Conservation (phyloP, 2,888 invertebrate genomes). For the Ophonus ardosiacus region DNA sequence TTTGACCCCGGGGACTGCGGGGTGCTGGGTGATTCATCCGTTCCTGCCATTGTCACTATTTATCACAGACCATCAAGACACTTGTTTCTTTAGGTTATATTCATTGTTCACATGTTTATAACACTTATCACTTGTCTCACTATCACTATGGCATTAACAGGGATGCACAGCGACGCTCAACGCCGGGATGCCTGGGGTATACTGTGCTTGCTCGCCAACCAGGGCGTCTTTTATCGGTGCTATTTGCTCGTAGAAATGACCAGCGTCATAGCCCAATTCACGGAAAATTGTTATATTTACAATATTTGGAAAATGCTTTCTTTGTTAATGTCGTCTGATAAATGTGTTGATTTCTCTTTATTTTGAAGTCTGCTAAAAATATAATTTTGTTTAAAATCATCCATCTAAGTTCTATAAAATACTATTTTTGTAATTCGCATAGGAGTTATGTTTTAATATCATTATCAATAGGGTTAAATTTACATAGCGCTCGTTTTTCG, state of each 20-base stretch:
- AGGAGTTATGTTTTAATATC: too few species aligned
- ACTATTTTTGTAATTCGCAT: too few species aligned
- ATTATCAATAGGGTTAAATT: too few species aligned
- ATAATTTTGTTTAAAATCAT: too few species aligned
- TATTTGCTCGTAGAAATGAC: constrained; percentile 41
- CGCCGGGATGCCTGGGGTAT: constrained; percentile 55
- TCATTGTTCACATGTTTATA: constrained; percentile 30
- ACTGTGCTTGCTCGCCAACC: constrained; percentile 41
- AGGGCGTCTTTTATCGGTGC: constrained; percentile 59
- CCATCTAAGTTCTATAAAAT: too few species aligned
- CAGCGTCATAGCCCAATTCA: constrained; percentile 22
- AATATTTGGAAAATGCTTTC: not conserved
- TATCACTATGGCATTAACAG: not conserved
- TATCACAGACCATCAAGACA: constrained; percentile 40
- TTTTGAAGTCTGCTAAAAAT: too few species aligned
- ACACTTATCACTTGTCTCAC: constrained; percentile 4
- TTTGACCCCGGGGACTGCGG: constrained; percentile 47
- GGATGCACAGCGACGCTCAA: not conserved
- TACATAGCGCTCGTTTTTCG: too few species aligned
- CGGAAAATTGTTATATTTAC: not conserved
- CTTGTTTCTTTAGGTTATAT: too few species aligned
- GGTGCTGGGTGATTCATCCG: constrained; percentile 50
- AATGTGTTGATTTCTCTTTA: not conserved
- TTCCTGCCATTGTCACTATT: constrained; percentile 52
- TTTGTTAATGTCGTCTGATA: not conserved